Evolutionary conservation across 2,888 invertebrate genomes (phyloP).

Genomic region (Microctonus hyperodae): DNA sequence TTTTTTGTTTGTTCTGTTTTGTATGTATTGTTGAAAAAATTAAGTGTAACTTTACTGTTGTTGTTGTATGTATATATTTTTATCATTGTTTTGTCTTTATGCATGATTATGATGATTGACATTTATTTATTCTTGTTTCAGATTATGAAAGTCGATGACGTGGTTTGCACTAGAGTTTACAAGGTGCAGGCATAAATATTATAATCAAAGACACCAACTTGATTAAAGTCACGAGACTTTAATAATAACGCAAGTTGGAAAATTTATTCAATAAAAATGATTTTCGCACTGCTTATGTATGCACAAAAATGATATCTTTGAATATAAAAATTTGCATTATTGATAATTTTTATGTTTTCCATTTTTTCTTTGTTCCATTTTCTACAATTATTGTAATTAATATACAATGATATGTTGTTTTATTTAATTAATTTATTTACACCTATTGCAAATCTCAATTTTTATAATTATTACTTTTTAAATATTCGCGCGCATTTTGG

Average conservation of each 20-base stretch:
- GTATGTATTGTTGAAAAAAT: background rate
- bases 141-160: conserved; percentile 76
- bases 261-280: conserved; percentile 4
- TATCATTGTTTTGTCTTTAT: background rate
- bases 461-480: no score
- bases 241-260: no score
- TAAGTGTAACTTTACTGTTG: no score
- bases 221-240: no score
- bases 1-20: background rate
- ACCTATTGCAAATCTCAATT: no score
- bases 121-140: no score
- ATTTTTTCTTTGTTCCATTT: no score
- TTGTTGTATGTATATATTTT: background rate
- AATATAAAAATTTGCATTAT: conserved; percentile 20
- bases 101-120: background rate
- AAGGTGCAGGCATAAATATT: conserved; percentile 68
- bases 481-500: background rate
- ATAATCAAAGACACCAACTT: background rate
- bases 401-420: background rate
- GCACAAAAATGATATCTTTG: conserved; percentile 11
- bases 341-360: conserved; percentile 10
- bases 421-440: no score
- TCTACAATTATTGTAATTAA: no score
- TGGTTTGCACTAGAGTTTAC: conserved; percentile 78
- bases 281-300: conserved; percentile 26